A percentile compares a stretch with the other conserved stretches of the same genome.
Conservation (phyloP, 2,888 invertebrate species). For the Camptogramma bilineatum region DNA sequence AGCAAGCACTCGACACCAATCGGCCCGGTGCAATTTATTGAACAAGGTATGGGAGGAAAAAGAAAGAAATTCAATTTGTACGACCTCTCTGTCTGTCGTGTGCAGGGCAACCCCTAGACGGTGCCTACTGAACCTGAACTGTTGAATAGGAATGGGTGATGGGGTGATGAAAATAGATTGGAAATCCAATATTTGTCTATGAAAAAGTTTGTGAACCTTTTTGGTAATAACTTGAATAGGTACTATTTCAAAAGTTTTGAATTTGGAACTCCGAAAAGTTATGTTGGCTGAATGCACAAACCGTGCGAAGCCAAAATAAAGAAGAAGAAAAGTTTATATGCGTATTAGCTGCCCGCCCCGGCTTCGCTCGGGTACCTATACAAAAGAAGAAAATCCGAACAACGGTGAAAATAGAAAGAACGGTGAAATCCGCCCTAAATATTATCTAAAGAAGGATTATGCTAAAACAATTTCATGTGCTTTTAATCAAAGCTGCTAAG, state of each 20-base stretch:
- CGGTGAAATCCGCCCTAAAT: not conserved
- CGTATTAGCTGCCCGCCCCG: no score
- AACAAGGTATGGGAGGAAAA: conserved; percentile 35
- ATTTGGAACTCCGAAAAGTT: no score
- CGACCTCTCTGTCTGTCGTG: conserved; percentile 22
- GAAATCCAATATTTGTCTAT: not conserved
- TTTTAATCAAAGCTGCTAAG: conserved; percentile 10
- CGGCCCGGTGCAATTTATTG: conserved; percentile 39
- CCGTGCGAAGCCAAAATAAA: no score
- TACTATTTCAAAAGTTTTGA: no score
- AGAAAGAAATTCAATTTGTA: conserved; percentile 36
- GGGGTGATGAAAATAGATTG: not conserved
- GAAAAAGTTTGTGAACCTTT: no score
- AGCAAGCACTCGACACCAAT: conserved; percentile 26
- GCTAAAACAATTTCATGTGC: not conserved
- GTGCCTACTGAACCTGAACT: conserved; percentile 1
- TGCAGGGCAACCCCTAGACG: not conserved
- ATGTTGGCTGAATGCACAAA: no score
- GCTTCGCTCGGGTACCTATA: no score
- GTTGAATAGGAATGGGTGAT: not conserved
- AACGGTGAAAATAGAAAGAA: no score
- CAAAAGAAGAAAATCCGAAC: no score
- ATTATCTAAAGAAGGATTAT: not conserved
- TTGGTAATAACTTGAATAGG: no score
- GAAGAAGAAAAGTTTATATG: no score